phyloP scores from a whole-genome alignment of 2,888 invertebrate species.

The Tenthredo amoena region DNA sequence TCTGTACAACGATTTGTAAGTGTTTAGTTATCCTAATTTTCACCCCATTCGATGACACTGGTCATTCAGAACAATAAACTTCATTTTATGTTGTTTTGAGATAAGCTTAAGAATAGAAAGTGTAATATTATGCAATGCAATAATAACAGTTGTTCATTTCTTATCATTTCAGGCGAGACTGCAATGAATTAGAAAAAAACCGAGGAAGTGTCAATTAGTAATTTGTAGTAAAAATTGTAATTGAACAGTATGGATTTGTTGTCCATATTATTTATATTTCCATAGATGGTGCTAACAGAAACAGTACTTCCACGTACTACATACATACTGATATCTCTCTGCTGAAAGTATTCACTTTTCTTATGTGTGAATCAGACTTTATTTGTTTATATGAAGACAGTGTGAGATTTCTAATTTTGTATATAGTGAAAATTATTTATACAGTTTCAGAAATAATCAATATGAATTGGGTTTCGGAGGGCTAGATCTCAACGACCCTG shows the following conservation, averaged over 20 bases:
- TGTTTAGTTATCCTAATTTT: slow-evolving; percentile 46
- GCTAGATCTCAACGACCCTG: neutral
- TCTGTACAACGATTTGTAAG: slow-evolving; percentile 68
- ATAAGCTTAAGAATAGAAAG: neutral
- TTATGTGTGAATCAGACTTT: neutral
- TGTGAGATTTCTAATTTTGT: neutral
- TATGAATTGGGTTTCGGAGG: neutral
- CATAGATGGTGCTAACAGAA: neutral
- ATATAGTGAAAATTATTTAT: neutral
- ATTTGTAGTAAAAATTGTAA: neutral
- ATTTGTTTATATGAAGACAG: neutral
- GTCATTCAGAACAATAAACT: neutral
- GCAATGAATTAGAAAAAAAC: too few species aligned
- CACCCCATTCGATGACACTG: neutral
- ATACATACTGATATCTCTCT: neutral
- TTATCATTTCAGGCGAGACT: too few species aligned
- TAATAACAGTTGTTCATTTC: neutral
- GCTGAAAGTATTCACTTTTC: neutral
- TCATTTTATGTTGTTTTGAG: neutral
- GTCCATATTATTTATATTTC: neutral
- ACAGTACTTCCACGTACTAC: neutral
- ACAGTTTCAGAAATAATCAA: neutral
- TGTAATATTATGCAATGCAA: too few species aligned
- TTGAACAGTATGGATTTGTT: too few species aligned
- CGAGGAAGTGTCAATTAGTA: too few species aligned